These are phyloP conservation scores for Lycodopsis pacificus DNA, from an alignment of 2,797 vertebrate species.

Conservation along the genomic window DNA sequence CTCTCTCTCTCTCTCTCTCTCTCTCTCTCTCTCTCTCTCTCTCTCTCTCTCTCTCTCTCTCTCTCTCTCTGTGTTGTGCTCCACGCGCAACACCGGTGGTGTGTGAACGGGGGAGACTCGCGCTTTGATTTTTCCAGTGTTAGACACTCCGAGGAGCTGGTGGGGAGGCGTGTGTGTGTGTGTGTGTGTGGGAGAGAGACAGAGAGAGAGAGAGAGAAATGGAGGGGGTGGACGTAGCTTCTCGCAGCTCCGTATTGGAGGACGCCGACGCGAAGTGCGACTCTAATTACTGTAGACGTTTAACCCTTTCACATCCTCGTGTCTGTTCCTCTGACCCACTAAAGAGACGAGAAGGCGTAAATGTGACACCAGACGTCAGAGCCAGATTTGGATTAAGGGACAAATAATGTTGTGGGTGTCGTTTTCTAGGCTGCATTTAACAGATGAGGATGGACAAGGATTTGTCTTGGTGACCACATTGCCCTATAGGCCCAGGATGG, in stretches of 20 bases:
- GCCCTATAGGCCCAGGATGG: slow-evolving; percentile 18
- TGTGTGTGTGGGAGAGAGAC: slow-evolving; percentile 30
- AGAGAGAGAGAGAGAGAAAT: slow-evolving; percentile 38
- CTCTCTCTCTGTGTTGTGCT: slow-evolving; percentile 59
- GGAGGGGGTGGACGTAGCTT: slow-evolving; percentile 65
- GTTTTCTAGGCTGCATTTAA: slow-evolving; percentile 63
- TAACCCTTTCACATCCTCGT: slow-evolving; percentile 83
- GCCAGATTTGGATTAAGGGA: slow-evolving; percentile 72
- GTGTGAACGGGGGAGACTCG: slow-evolving; percentile 77
- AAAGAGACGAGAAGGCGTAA: slow-evolving; percentile 60
- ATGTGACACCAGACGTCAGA: slow-evolving; percentile 74
- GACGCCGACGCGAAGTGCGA: slow-evolving; percentile 74
- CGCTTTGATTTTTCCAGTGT: slow-evolving; percentile 86
- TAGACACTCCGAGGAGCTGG: slow-evolving; percentile 78
- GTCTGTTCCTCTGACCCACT: slow-evolving; percentile 70
- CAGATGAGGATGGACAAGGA: slow-evolving; percentile 56
- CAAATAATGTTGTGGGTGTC: slow-evolving; percentile 68
- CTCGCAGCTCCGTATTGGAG: slow-evolving; percentile 84
- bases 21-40: slow-evolving; percentile 38
- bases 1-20: slow-evolving; percentile 48
- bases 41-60: slow-evolving; percentile 35
- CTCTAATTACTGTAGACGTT: slow-evolving; percentile 84
- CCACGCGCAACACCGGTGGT: slow-evolving; percentile 70
- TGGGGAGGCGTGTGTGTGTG: slow-evolving; percentile 60
- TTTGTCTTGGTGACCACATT: slow-evolving; percentile 53